Evolutionary conservation across 1,140 invertebrate species (phyloP).

Genomic region (Streblospio benedicti): DNA sequence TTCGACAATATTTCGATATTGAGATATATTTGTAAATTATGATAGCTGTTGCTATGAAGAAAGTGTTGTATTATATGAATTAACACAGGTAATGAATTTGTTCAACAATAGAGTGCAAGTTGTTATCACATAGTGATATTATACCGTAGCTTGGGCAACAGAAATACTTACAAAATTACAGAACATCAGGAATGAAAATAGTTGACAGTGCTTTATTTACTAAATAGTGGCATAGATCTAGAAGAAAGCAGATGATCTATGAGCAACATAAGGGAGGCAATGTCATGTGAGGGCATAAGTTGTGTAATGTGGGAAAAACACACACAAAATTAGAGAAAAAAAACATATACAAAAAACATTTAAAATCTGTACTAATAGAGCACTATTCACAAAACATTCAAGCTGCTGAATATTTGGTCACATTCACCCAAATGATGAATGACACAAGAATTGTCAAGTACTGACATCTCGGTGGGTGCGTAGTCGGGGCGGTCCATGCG

Average conservation of each 20-base stretch:
- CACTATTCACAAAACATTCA: background rate
- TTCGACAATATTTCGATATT: too few relatives aligned
- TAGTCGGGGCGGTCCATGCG: constrained; percentile 77
- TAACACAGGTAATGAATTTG: background rate
- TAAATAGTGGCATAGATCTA: too few relatives aligned
- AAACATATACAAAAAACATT: background rate
- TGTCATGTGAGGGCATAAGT: background rate
- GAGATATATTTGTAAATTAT: background rate
- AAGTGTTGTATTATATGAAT: background rate
- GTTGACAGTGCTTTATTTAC: too few relatives aligned
- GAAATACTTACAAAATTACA: too few relatives aligned
- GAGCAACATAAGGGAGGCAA: background rate
- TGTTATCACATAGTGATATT: too few relatives aligned
- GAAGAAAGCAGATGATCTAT: too few relatives aligned
- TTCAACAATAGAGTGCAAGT: too few relatives aligned
- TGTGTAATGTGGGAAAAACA: background rate
- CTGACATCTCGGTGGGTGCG: constrained; percentile 59
- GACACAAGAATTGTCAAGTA: background rate
- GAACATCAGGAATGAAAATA: too few relatives aligned
- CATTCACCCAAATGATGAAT: background rate
- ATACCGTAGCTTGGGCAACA: too few relatives aligned
- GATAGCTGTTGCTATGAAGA: background rate
- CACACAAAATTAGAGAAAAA: background rate
- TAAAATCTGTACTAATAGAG: background rate
- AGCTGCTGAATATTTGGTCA: background rate